These are phyloP conservation scores for Ichneumoninae sp. DNA, from an alignment of 2,888 invertebrate genomes.

Conservation along the genomic window DNA sequence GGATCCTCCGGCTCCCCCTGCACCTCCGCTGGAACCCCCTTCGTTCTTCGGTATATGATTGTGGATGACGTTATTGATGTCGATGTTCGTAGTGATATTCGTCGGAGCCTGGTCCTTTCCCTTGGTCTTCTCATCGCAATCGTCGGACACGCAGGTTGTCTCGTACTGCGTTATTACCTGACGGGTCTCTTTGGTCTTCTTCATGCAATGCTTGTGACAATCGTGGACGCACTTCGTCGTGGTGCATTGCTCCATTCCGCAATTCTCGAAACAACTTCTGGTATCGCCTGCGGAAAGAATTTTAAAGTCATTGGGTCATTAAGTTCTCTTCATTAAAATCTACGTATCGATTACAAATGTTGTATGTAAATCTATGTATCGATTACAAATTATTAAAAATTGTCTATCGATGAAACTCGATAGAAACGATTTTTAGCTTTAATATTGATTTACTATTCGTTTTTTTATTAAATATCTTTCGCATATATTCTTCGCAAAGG, in stretches of 20 bases:
- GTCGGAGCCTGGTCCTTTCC: slow-evolving; percentile 42
- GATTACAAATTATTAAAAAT: too few relatives aligned
- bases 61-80: slow-evolving; percentile 72
- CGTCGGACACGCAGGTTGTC: slow-evolving; percentile 69
- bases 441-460: too few relatives aligned
- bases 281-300: slow-evolving; percentile 19
- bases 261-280: slow-evolving; percentile 72
- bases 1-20: slow-evolving; percentile 2
- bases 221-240: slow-evolving; percentile 73
- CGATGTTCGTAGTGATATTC: slow-evolving; percentile 78
- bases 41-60: slow-evolving; percentile 61
- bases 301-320: not conserved
- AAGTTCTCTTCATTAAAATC: not conserved
- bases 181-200: slow-evolving; percentile 74
- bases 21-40: not conserved
- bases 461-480: too few relatives aligned
- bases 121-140: slow-evolving; percentile 62
- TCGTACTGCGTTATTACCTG: slow-evolving; percentile 77
- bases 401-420: too few relatives aligned
- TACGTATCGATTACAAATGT: too few relatives aligned
- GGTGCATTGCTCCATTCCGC: slow-evolving; percentile 72
- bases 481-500: slow-evolving; percentile 8
- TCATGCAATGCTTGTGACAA: slow-evolving; percentile 76
- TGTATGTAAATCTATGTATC: too few relatives aligned
- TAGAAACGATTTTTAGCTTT: too few relatives aligned